These are phyloP conservation scores for Parnassius mnemosyne DNA, from an alignment of 2,888 invertebrate genomes.

Conservation along the genomic window DNA sequence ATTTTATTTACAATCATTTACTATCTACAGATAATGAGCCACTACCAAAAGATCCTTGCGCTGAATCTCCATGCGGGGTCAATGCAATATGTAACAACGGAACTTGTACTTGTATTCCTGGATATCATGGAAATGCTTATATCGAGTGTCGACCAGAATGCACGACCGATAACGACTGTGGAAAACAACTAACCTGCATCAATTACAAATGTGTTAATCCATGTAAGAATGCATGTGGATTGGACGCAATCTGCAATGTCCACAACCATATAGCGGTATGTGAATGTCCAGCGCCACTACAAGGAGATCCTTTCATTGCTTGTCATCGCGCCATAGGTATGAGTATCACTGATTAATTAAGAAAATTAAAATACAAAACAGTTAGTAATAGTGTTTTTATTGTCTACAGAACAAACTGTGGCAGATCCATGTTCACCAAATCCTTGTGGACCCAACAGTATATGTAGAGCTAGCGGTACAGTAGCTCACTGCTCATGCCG, in stretches of 20 bases:
- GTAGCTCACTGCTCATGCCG: slow-evolving; percentile 86
- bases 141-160: slow-evolving; percentile 89
- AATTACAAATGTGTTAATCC: slow-evolving; percentile 88
- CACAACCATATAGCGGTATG: slow-evolving; percentile 90
- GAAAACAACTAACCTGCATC: slow-evolving; percentile 85
- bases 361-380: not conserved
- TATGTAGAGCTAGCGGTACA: slow-evolving; percentile 83
- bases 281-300: slow-evolving; percentile 85
- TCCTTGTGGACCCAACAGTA: slow-evolving; percentile 86
- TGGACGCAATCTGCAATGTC: slow-evolving; percentile 86
- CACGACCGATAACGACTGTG: slow-evolving; percentile 86
- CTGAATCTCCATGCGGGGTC: slow-evolving; percentile 83
- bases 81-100: slow-evolving; percentile 82
- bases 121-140: slow-evolving; percentile 84
- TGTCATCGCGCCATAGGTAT: slow-evolving; percentile 81
- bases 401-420: slow-evolving; percentile 47
- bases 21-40: slow-evolving; percentile 51
- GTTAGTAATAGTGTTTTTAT: too few relatives aligned
- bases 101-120: slow-evolving; percentile 82
- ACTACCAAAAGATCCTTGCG: slow-evolving; percentile 78
- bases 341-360: slow-evolving; percentile 23
- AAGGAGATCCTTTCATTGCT: slow-evolving; percentile 89
- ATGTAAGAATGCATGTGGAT: slow-evolving; percentile 86
- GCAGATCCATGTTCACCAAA: slow-evolving; percentile 83
- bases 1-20: slow-evolving; percentile 13